These are phyloP conservation scores for Lochmaea crataegi DNA, from an alignment of 2,888 invertebrate species.

Conservation along the genomic window DNA sequence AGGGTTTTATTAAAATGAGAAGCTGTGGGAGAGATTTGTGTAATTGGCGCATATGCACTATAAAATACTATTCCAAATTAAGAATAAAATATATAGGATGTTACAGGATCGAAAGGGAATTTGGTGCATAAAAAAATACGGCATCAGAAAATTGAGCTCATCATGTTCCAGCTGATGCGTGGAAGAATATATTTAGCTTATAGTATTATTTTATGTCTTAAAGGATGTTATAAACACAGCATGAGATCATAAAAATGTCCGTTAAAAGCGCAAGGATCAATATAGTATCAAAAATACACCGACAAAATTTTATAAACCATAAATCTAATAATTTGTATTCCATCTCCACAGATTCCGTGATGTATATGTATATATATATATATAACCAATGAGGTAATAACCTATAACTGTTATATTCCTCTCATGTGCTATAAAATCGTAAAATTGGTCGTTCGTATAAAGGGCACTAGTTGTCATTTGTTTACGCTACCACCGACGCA, in stretches of 20 bases:
- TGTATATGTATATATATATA: background rate
- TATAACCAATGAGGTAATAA: conserved; percentile 4
- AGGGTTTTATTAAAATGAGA: conserved; percentile 15
- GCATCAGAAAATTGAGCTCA: background rate
- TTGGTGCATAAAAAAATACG: no score
- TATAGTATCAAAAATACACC: background rate
- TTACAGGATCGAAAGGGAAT: background rate
- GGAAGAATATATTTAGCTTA: no score
- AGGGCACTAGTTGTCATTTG: background rate
- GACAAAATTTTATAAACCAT: background rate
- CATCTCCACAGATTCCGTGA: background rate
- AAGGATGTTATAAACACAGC: background rate
- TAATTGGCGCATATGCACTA: conserved; percentile 4
- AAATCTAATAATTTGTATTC: conserved; percentile 2
- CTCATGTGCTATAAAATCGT: conserved; percentile 8
- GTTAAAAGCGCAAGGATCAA: background rate
- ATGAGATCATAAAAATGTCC: background rate
- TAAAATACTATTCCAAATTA: background rate
- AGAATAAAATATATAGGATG: background rate
- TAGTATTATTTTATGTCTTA: no score
- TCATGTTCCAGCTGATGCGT: background rate
- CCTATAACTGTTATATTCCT: background rate
- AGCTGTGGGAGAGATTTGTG: conserved; percentile 6
- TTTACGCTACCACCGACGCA: conserved; percentile 3
- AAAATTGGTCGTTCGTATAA: conserved; percentile 1